Evolutionary conservation across 2,888 invertebrate species (phyloP).

Genomic region (Malachius bipustulatus): DNA sequence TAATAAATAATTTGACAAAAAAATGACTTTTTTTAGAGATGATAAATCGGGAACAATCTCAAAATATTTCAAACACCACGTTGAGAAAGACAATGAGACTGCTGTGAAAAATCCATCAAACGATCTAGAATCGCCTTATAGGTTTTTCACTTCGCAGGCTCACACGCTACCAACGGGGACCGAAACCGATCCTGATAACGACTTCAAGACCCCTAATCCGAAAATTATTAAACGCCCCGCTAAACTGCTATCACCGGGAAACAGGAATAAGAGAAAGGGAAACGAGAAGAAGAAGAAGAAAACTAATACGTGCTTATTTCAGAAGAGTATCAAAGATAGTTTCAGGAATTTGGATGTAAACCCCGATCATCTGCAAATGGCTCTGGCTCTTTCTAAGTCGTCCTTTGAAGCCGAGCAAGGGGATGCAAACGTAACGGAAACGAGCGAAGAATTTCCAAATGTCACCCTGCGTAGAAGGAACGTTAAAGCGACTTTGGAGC

Average conservation of each 20-base stretch:
- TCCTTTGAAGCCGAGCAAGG: constrained; percentile 25
- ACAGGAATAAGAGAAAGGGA: no score
- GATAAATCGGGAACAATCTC: constrained; percentile 19
- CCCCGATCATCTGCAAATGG: constrained; percentile 53
- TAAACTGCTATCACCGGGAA: no score
- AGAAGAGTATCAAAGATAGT: constrained; percentile 33
- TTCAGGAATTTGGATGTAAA: constrained; percentile 44
- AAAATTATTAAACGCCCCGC: no score
- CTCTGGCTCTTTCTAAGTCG: constrained; percentile 54
- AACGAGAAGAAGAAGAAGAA: no score
- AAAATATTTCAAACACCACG: constrained; percentile 19
- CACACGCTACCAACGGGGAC: constrained; percentile 1
- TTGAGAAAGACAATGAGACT: constrained; percentile 6
- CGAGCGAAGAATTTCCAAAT: constrained; percentile 10
- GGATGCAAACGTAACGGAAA: constrained; percentile 9
- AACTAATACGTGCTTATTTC: constrained; percentile 8
- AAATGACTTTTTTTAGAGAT: constrained; percentile 17
- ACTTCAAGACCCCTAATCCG: constrained; percentile 23
- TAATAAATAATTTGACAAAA: constrained; percentile 8
- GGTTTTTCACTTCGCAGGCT: no score
- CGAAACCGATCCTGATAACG: constrained; percentile 5
- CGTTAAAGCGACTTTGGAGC: constrained; percentile 48
- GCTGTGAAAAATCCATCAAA: not conserved
- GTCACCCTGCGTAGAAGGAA: no score
- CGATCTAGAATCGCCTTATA: constrained; percentile 2